These are phyloP conservation scores for Enteromius argenteus DNA, from an alignment of 2,797 vertebrate species.

Conservation along the genomic window DNA sequence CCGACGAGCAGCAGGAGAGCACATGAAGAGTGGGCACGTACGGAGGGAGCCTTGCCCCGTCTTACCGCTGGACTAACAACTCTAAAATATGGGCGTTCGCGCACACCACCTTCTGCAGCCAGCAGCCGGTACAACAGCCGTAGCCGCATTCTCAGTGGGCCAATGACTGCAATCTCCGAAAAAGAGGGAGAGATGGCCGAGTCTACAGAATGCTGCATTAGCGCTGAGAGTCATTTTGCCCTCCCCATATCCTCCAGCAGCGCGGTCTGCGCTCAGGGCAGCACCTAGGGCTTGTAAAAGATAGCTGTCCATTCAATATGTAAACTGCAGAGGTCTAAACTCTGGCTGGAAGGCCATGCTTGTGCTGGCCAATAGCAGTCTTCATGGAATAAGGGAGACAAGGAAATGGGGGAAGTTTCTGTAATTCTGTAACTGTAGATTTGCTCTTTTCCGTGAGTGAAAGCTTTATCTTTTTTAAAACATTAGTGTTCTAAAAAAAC, in stretches of 20 bases:
- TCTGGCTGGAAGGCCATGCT: slow-evolving; percentile 27
- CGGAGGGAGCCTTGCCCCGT: slow-evolving; percentile 81
- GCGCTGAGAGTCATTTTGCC: slow-evolving; percentile 46
- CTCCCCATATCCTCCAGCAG: slow-evolving; percentile 60
- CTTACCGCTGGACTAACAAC: slow-evolving; percentile 72
- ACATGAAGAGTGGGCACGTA: slow-evolving; percentile 84
- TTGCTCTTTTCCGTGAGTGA: slow-evolving; percentile 20
- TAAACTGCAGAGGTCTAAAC: slow-evolving; percentile 38
- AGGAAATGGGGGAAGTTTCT: slow-evolving; percentile 14
- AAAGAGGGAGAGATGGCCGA: slow-evolving; percentile 80
- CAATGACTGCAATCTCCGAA: slow-evolving; percentile 92
- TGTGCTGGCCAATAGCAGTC: slow-evolving; percentile 35
- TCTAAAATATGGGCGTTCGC: slow-evolving; percentile 80
- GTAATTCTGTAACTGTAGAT: slow-evolving; percentile 28
- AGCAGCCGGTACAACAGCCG: slow-evolving; percentile 87
- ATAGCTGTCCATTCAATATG: slow-evolving; percentile 13
- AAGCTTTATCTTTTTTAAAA: slow-evolving; percentile 32
- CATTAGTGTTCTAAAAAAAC: slow-evolving; percentile 27
- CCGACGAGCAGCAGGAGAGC: slow-evolving; percentile 73
- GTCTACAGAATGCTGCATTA: slow-evolving; percentile 56
- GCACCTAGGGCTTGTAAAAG: slow-evolving; percentile 67
- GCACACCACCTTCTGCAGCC: slow-evolving; percentile 89
- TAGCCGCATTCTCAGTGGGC: slow-evolving; percentile 85
- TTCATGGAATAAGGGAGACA: slow-evolving; percentile 22
- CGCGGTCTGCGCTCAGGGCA: slow-evolving; percentile 65